Conservation (phyloP, 2,113 vertebrate species). For the Columba livia region DNA sequence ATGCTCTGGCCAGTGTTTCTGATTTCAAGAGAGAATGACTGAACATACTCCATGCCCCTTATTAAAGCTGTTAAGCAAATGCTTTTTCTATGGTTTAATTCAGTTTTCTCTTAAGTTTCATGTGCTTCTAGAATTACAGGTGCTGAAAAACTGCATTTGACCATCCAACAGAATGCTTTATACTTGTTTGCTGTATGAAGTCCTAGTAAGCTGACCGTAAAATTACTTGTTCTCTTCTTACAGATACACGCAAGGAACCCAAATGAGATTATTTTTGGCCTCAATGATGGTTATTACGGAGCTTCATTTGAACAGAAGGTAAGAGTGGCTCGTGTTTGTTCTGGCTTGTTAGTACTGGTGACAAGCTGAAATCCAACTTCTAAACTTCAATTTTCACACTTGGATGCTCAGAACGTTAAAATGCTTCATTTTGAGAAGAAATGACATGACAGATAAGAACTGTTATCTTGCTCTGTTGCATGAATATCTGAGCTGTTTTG, state of each 20-base stretch:
- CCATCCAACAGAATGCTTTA: background rate
- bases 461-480: background rate
- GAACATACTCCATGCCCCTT: background rate
- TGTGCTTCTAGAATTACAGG: background rate
- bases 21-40: background rate
- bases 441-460: background rate
- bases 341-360: background rate
- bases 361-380: background rate
- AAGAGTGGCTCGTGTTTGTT: background rate
- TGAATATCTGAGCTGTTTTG: background rate
- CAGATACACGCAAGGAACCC: slow-evolving; percentile 95
- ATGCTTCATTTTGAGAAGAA: background rate
- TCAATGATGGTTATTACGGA: slow-evolving; percentile 98
- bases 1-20: background rate
- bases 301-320: slow-evolving; percentile 96
- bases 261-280: slow-evolving; percentile 97
- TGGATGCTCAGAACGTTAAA: background rate
- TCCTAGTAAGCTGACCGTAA: background rate
- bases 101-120: background rate
- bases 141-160: background rate
- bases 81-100: background rate
- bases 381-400: background rate
- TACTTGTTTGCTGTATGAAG: background rate
- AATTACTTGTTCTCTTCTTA: background rate
- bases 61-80: background rate